Evolutionary conservation across 2,888 invertebrate species (phyloP).

Genomic region (Cantharis nigra): DNA sequence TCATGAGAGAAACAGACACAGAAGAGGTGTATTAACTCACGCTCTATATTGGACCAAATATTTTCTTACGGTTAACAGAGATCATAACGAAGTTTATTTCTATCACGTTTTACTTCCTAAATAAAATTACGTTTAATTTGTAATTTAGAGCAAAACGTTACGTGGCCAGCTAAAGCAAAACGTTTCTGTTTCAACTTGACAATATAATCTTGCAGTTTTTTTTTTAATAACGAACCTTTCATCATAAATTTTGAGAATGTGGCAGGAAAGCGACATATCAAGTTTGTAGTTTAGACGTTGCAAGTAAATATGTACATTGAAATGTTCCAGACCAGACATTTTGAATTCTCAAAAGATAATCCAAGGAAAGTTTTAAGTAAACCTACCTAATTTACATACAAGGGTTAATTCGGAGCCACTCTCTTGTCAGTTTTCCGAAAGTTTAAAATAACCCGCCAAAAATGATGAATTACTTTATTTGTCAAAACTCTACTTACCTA

Average conservation of each 20-base stretch:
- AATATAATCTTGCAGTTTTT: not conserved
- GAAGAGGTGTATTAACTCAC: constrained; percentile 28
- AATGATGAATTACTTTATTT: not conserved
- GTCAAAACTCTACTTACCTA: not conserved
- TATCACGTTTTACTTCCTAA: constrained; percentile 4
- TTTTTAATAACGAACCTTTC: not conserved
- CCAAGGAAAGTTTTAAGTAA: not conserved
- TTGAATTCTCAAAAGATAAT: not conserved
- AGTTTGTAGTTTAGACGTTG: not conserved
- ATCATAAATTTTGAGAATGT: not conserved
- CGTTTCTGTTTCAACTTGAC: not conserved
- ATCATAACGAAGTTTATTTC: not conserved
- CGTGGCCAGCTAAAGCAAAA: not conserved
- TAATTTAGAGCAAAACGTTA: not conserved
- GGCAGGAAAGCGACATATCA: not conserved
- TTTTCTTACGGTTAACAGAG: constrained; percentile 8
- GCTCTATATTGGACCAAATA: constrained; percentile 27
- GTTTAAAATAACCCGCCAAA: not conserved
- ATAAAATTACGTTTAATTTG: not conserved
- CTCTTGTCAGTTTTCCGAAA: not conserved
- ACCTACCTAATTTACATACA: not conserved
- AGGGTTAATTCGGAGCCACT: not conserved
- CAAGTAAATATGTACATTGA: not conserved
- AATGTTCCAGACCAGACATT: not conserved
- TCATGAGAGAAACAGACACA: constrained; percentile 10